Evolutionary conservation across 1,140 invertebrate species (phyloP), one percentile per base, ranked within the genome.

Genomic region (Spodoptera frugiperda): DNA sequence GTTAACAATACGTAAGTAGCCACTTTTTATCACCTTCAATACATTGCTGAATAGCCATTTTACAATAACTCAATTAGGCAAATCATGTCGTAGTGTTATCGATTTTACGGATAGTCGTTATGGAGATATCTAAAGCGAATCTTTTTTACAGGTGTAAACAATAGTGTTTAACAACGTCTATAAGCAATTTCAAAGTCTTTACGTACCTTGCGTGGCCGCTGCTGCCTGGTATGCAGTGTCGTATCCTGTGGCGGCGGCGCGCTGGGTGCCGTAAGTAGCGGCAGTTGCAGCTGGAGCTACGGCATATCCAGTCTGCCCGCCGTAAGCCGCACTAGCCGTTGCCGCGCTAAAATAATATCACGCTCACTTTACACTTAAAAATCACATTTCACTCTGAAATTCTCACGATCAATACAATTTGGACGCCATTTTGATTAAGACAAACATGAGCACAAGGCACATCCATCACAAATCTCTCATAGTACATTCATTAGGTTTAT

Each of bases 271-370:
- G 91, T 97, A 97, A 33, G 96, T 97, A 46, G 97, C 97, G 44
- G 97, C 96, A 19, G 96, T 96, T 25, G 96, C 96, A 76, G 96
- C 96, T 57, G 96, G 96, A 72, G 97, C 96, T 93, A 97, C 97
- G 79, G 97, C 97, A 95, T 98, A 98, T 76, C 97, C 97, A 59
- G 97, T 96, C 90, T 98, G 97, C 11, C 96, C 96, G 53, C 96
- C 96, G 91, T 98, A 98, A 61, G 97, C 96, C 44, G 96, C 96
- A 72, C 96, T 96, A 78, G 96, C 96, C 57, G 96, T 96, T 55
- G 96, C 95, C 76, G 93, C 91, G 54, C 94, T 95, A 88, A 84
- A 91, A 91, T 76, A 77, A 82, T 72, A 86, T 71, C 53, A 85
- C 70, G 77, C 49, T 65, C 57, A 46, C 44, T 76, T 82, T 61